Evolutionary conservation across 2,113 vertebrate genomes (phyloP).

Genomic region (Seriola quinqueradiata): DNA sequence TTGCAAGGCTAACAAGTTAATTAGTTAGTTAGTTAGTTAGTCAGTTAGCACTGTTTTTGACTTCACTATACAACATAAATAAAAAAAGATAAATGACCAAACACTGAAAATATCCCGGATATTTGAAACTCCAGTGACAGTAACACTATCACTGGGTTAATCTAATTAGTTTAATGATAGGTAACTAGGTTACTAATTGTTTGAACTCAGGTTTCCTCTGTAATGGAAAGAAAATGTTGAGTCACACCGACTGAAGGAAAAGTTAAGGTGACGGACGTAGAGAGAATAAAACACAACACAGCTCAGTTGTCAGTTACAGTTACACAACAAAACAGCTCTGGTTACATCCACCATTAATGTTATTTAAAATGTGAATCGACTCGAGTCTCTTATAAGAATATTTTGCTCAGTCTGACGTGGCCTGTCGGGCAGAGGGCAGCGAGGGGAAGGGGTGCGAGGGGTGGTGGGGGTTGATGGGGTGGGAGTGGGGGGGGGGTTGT

Average conservation of each 20-base stretch:
- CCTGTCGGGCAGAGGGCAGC: slow-evolving; percentile 24
- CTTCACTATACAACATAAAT: too few relatives aligned
- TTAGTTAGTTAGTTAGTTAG: too few relatives aligned
- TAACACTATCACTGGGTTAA: background rate
- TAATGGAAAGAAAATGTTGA: background rate
- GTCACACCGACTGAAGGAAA: background rate
- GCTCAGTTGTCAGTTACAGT: background rate
- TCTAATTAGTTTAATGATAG: background rate
- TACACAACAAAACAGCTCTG: slow-evolving; percentile 17
- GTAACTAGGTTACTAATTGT: background rate
- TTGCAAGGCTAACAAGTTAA: too few relatives aligned
- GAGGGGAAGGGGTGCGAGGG: background rate
- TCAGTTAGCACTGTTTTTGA: too few relatives aligned
- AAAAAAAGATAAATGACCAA: too few relatives aligned
- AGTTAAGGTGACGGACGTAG: background rate
- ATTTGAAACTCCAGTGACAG: background rate
- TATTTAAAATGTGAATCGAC: background rate
- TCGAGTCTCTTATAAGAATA: background rate
- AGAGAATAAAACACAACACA: background rate
- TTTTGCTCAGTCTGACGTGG: background rate
- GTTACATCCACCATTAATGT: background rate
- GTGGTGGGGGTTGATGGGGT: background rate
- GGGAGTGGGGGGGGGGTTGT: background rate
- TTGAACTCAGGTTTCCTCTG: background rate
- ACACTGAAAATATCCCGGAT: background rate